These are phyloP conservation scores for Catocala fraxini DNA, from an alignment of 2,888 invertebrate genomes.

Conservation along the genomic window DNA sequence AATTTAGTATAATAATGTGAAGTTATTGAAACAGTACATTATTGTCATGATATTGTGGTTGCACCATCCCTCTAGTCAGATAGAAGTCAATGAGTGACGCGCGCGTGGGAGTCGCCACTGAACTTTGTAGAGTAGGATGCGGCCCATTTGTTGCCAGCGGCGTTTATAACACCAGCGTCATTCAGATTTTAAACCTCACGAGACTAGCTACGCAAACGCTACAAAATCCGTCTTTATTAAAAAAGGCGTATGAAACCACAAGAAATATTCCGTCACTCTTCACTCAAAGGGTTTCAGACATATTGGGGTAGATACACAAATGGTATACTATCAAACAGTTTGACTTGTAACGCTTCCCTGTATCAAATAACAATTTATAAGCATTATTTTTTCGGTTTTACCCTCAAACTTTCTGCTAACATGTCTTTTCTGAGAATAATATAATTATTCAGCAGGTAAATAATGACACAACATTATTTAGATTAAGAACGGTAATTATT, in stretches of 20 bases:
- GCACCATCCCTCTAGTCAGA: constrained; percentile 65
- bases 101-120: constrained; percentile 77
- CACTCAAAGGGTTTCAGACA: not conserved
- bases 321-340: not conserved
- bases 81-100: constrained; percentile 72
- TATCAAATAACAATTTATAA: constrained; percentile 15
- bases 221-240: too few relatives aligned
- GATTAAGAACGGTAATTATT: too few relatives aligned
- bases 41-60: constrained; percentile 62
- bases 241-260: too few relatives aligned
- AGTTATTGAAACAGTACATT: constrained; percentile 62
- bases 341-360: constrained; percentile 24
- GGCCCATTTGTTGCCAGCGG: constrained; percentile 75
- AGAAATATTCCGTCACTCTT: not conserved
- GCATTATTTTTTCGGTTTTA: too few relatives aligned
- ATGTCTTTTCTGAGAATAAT: too few relatives aligned
- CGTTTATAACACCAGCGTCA: constrained; percentile 38
- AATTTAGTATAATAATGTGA: constrained; percentile 49
- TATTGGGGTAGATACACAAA: too few relatives aligned
- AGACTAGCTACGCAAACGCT: not conserved
- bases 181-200: constrained; percentile 10
- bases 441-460: too few relatives aligned
- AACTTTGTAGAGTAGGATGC: constrained; percentile 82
- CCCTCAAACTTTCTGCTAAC: too few relatives aligned
- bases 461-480: too few relatives aligned